Conservation (phyloP, 2,888 invertebrate genomes). For the Tolmerus cingulatus region DNA sequence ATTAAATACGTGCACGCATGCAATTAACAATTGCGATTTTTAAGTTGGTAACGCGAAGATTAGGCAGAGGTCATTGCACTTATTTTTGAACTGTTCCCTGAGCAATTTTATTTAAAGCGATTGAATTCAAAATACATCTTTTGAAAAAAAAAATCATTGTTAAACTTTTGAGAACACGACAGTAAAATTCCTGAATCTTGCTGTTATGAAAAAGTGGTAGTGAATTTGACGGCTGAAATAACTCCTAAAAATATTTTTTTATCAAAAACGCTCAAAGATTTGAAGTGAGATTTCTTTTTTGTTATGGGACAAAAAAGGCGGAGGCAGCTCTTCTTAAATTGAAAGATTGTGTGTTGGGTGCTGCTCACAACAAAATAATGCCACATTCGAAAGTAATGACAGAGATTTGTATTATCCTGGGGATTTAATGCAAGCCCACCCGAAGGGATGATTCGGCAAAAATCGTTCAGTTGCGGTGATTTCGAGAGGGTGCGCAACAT, state of each 20-base stretch:
- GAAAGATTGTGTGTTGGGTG: slow-evolving; percentile 10
- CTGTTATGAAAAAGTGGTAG: neutral
- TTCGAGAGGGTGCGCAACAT: neutral
- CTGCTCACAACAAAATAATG: neutral
- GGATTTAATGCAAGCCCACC: slow-evolving; percentile 27
- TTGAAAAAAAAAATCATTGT: neutral
- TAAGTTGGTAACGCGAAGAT: too few species aligned
- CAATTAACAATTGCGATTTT: neutral
- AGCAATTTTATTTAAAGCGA: neutral
- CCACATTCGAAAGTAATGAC: slow-evolving; percentile 1
- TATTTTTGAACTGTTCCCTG: neutral
- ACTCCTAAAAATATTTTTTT: neutral
- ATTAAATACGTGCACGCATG: neutral
- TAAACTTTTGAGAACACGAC: neutral
- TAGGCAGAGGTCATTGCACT: neutral
- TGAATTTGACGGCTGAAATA: neutral
- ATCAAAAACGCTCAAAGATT: neutral
- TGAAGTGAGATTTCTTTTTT: neutral
- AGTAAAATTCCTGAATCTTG: neutral
- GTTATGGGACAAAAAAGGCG: neutral
- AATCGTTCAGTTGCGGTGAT: slow-evolving; percentile 9
- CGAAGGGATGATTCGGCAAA: slow-evolving; percentile 9
- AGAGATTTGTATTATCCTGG: neutral
- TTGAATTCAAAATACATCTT: neutral
- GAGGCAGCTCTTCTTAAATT: neutral